phyloP scores from a whole-genome alignment of 2,888 invertebrate genomes.

The Philaethria dido region DNA sequence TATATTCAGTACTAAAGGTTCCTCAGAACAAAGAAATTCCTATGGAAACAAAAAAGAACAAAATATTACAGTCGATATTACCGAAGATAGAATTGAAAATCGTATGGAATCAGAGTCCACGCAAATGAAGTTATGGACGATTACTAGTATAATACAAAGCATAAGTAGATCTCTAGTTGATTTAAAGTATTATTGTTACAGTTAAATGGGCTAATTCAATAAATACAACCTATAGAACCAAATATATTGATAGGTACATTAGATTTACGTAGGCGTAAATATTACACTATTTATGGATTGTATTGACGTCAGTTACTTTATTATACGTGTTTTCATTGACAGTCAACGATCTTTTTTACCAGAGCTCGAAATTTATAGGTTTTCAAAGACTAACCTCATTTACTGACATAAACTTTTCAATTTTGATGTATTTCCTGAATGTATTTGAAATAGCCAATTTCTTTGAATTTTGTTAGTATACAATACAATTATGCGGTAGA shows the following conservation, averaged over 20 bases:
- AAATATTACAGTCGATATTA: too few relatives aligned
- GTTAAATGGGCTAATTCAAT: neutral
- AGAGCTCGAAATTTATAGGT: slow-evolving; percentile 29
- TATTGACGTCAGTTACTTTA: slow-evolving; percentile 35
- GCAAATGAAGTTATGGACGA: neutral
- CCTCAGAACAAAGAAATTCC: too few relatives aligned
- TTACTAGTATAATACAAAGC: neutral
- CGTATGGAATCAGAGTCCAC: neutral
- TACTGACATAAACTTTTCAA: slow-evolving; percentile 19
- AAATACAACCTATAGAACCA: neutral
- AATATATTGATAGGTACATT: neutral
- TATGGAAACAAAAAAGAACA: too few relatives aligned
- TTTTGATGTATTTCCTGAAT: neutral
- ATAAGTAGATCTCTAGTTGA: neutral
- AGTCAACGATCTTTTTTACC: slow-evolving; percentile 37
- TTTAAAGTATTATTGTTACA: neutral
- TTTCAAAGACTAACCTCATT: slow-evolving; percentile 31
- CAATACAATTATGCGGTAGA: too few relatives aligned
- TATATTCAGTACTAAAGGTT: too few relatives aligned
- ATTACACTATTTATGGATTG: slow-evolving; percentile 32
- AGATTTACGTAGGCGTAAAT: neutral
- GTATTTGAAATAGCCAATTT: neutral
- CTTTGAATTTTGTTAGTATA: neutral
- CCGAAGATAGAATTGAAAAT: too few relatives aligned
- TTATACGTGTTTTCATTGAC: slow-evolving; percentile 35